phyloP scores from a whole-genome alignment of 2,113 vertebrate genomes.

The Irena cyanogastra region DNA sequence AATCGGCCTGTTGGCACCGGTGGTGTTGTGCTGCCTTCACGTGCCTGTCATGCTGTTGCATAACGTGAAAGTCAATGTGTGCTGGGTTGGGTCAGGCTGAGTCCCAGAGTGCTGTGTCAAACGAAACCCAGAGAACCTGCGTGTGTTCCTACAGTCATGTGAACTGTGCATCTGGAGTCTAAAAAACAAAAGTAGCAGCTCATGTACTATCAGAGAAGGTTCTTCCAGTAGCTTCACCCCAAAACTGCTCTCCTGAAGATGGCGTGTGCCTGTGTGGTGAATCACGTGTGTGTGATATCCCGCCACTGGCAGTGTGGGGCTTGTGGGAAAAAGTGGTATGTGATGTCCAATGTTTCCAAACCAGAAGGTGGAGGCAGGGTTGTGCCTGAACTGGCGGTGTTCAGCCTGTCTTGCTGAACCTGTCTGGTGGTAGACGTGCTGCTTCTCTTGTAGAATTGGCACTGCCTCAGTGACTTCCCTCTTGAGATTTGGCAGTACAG shows the following conservation, averaged over 20 bases:
- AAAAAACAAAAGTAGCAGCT: background rate
- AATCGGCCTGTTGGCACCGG: accelerated
- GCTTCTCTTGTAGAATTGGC: background rate
- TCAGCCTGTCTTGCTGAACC: background rate
- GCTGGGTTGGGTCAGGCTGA: accelerated
- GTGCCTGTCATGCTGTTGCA: background rate
- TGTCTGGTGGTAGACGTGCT: background rate
- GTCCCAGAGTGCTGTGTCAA: accelerated
- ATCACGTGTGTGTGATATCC: accelerated
- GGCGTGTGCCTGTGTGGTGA: accelerated
- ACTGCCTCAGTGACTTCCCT: background rate
- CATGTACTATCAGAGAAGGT: accelerated
- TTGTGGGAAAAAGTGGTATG: accelerated
- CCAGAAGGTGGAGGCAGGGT: background rate
- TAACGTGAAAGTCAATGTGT: accelerated
- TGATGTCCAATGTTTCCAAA: background rate
- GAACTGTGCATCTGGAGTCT: background rate
- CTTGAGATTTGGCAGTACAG: background rate
- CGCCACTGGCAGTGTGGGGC: background rate
- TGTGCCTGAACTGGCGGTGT: accelerated
- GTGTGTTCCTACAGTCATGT: accelerated
- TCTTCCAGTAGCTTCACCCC: background rate
- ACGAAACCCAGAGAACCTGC: accelerated
- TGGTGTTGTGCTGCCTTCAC: accelerated
- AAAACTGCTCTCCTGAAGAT: background rate